Conservation (phyloP, 1,140 invertebrate genomes). For the Papilio machaon region DNA sequence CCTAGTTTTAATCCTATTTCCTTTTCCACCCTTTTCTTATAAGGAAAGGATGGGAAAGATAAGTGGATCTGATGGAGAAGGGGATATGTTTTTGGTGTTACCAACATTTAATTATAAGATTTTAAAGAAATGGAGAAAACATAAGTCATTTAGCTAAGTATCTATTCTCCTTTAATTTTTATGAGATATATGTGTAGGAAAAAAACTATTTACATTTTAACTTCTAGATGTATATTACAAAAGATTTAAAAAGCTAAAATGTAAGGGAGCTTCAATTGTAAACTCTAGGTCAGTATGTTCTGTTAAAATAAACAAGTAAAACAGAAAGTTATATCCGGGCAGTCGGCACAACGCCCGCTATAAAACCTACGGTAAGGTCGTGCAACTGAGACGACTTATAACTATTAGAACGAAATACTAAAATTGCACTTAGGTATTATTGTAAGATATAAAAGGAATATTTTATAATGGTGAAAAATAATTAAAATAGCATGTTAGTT, state of each 20-base stretch:
- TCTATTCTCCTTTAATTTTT: not conserved
- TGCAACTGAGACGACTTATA: not conserved
- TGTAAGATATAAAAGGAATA: not conserved
- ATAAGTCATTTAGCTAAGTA: not conserved
- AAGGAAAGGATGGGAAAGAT: too few species aligned
- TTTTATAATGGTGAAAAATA: not conserved
- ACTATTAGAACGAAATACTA: not conserved
- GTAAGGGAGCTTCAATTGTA: not conserved
- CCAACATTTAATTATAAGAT: too few species aligned
- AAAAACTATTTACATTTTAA: not conserved
- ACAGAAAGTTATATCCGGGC: not conserved
- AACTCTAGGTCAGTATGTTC: not conserved
- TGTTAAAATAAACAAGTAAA: slow-evolving; percentile 5
- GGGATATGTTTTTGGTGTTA: too few species aligned
- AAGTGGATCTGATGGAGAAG: too few species aligned
- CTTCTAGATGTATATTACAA: not conserved
- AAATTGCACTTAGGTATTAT: not conserved
- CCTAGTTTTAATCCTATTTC: too few species aligned
- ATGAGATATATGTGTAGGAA: too few species aligned
- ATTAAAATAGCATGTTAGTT: too few species aligned
- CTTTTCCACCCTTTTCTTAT: too few species aligned
- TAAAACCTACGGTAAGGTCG: not conserved
- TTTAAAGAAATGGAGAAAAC: not conserved
- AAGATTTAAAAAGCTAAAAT: not conserved
- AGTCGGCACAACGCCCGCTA: not conserved